Percentiles rank a stretch among this genome's conserved stretches.
These are phyloP conservation scores for Selenia dentaria DNA, from an alignment of 2,888 invertebrate genomes.

Conservation along the genomic window DNA sequence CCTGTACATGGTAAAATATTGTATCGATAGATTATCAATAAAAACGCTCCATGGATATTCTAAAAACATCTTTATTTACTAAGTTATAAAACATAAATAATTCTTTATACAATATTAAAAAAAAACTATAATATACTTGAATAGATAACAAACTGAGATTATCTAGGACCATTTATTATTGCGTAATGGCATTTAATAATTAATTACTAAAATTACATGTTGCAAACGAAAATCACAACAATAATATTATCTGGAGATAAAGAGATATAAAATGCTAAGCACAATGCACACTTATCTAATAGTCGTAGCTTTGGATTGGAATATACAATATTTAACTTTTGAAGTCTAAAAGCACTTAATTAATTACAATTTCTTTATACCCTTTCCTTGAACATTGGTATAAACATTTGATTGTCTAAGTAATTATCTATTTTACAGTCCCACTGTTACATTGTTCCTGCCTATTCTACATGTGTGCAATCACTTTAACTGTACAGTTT, in stretches of 20 bases:
- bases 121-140: slow-evolving; percentile 23
- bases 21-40: no score
- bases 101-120: slow-evolving; percentile 27
- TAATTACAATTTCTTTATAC: slow-evolving; percentile 8
- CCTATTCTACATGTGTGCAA: not conserved
- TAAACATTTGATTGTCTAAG: not conserved
- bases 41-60: no score
- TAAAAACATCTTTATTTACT: slow-evolving; percentile 19
- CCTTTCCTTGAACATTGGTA: slow-evolving; percentile 7
- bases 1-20: no score
- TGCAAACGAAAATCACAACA: not conserved
- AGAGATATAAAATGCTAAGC: slow-evolving; percentile 1
- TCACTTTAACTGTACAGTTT: not conserved
- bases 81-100: slow-evolving; percentile 20
- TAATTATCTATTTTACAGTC: not conserved
- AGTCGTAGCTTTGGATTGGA: slow-evolving; percentile 6
- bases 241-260: not conserved
- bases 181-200: not conserved
- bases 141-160: slow-evolving; percentile 18
- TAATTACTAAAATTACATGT: not conserved
- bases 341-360: slow-evolving; percentile 21
- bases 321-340: slow-evolving; percentile 1
- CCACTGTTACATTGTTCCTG: slow-evolving; percentile 1
- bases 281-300: not conserved
- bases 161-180: slow-evolving; percentile 2